Percentiles rank a stretch among this genome's conserved stretches.
phyloP scores from a whole-genome alignment of 2,113 vertebrate species.

The Grammomys surdaster region DNA sequence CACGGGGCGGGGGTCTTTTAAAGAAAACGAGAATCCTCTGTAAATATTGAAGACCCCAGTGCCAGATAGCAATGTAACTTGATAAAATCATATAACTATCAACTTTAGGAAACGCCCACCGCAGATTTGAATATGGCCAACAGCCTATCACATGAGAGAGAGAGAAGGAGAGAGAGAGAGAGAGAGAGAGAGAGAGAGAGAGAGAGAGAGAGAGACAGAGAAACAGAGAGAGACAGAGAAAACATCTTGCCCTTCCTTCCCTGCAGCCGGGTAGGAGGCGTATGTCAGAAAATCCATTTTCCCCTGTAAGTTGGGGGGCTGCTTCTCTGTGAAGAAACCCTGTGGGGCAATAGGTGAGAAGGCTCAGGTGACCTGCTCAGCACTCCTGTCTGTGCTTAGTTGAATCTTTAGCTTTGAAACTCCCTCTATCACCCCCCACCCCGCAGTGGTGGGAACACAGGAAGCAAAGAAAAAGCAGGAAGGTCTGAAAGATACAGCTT shows the following conservation, averaged over 20 bases:
- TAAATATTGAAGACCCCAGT: neutral
- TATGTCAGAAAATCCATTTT: neutral
- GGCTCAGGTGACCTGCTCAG: neutral
- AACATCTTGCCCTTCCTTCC: accelerated
- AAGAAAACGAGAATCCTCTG: neutral
- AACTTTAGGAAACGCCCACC: neutral
- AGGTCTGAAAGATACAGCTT: neutral
- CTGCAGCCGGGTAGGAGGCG: neutral
- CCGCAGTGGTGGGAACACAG: neutral
- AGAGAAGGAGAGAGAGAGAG: no score
- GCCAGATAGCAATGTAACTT: neutral
- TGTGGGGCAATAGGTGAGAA: neutral
- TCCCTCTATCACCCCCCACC: no score
- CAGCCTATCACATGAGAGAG: neutral
- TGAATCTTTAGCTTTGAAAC: neutral
- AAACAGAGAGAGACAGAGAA: no score
- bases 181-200: no score
- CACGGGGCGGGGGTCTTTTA: neutral
- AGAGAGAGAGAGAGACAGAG: no score
- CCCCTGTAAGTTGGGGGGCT: neutral
- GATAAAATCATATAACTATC: neutral
- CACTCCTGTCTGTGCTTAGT: neutral
- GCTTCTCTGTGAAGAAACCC: neutral
- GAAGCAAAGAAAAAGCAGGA: neutral
- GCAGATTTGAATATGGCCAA: neutral